phyloP scores from a whole-genome alignment of 1,140 invertebrate species.

The Saccostrea cuccullata region DNA sequence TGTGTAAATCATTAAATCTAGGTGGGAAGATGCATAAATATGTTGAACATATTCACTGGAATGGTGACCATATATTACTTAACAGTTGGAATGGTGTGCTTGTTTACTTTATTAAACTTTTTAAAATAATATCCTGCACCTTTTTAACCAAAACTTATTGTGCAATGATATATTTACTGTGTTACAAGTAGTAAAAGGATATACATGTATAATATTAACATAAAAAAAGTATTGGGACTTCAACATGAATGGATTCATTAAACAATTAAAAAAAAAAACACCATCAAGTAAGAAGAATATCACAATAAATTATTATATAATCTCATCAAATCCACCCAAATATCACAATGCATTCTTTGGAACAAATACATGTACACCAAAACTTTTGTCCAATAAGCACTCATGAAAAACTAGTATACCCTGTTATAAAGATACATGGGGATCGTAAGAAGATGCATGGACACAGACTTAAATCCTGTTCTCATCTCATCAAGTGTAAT shows the following conservation, averaged over 20 bases:
- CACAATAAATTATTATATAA: slow-evolving; percentile 35
- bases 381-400: not conserved
- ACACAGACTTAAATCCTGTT: not conserved
- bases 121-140: too few species aligned
- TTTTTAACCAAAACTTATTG: too few species aligned
- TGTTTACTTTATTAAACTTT: too few species aligned
- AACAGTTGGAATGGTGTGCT: too few species aligned
- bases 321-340: slow-evolving; percentile 28
- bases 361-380: slow-evolving; percentile 15
- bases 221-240: slow-evolving; percentile 15
- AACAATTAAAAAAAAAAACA: not conserved
- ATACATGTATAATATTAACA: too few species aligned
- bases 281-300: slow-evolving; percentile 27
- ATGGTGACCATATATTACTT: too few species aligned
- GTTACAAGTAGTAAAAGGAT: too few species aligned
- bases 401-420: not conserved
- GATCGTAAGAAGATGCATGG: not conserved
- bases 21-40: not conserved
- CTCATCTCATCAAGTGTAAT: not conserved
- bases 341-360: slow-evolving; percentile 17
- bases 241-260: not conserved
- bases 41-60: not conserved
- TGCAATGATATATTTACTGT: too few species aligned
- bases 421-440: not conserved
- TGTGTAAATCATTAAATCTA: not conserved